phyloP scores from a whole-genome alignment of 2,888 invertebrate species.

The Anoncus sp. region DNA sequence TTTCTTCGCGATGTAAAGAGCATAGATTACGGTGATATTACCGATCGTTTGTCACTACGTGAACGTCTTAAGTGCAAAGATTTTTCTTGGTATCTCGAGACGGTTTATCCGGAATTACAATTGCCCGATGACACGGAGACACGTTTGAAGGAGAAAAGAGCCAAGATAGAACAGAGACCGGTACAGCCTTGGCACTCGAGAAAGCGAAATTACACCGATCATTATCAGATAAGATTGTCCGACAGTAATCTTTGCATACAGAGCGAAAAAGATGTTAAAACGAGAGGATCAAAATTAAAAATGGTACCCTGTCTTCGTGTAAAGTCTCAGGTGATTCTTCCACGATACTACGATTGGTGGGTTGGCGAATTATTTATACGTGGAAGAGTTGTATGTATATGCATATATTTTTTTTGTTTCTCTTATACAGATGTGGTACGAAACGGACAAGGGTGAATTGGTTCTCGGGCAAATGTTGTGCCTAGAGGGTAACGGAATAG shows the following conservation, averaged over 20 bases:
- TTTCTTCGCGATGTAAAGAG: constrained; percentile 88
- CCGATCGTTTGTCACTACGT: constrained; percentile 89
- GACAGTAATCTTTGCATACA: constrained; percentile 91
- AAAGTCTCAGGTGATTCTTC: constrained; percentile 88
- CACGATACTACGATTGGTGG: background rate
- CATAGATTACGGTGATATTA: constrained; percentile 91
- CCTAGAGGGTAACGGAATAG: constrained; percentile 89
- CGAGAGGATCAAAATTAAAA: constrained; percentile 88
- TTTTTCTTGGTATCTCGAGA: constrained; percentile 95
- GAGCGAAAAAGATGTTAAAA: constrained; percentile 90
- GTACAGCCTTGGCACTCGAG: constrained; percentile 94
- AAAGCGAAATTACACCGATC: constrained; percentile 89
- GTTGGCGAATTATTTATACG: too few species aligned
- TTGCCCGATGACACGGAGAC: constrained; percentile 86
- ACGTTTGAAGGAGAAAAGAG: constrained; percentile 86
- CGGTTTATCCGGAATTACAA: constrained; percentile 92
- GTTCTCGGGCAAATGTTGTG: constrained; percentile 93
- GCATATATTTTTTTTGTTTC: constrained; percentile 1
- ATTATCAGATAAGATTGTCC: constrained; percentile 89
- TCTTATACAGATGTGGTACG: constrained; percentile 89
- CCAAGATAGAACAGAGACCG: constrained; percentile 86
- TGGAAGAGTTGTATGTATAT: too few species aligned
- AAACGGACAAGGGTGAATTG: constrained; percentile 92
- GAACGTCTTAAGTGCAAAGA: constrained; percentile 90
- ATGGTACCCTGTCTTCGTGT: constrained; percentile 89